A percentile compares a stretch with the other conserved stretches of the same genome.
Conservation (phyloP, 2,888 invertebrate species). For the Galerucella pusilla region DNA sequence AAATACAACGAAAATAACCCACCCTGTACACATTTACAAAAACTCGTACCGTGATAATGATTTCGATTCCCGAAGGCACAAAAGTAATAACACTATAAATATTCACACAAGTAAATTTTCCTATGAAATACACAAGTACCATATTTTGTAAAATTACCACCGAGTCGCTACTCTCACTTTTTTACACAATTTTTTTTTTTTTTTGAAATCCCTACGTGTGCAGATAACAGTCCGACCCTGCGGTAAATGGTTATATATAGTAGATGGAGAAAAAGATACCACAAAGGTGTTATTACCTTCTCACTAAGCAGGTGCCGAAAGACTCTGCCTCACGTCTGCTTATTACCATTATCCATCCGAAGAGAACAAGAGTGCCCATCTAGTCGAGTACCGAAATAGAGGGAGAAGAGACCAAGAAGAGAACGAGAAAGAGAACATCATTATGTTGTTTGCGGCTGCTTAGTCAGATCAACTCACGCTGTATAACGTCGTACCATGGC, state of each 20-base stretch:
- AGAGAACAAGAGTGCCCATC: slow-evolving; percentile 12
- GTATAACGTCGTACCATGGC: slow-evolving; percentile 36
- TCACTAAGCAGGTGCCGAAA: slow-evolving; percentile 66
- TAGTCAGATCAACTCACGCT: slow-evolving; percentile 50
- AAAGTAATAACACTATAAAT: too few species aligned
- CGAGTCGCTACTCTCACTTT: not conserved
- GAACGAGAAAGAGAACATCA: slow-evolving; percentile 52
- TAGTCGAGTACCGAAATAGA: slow-evolving; percentile 18
- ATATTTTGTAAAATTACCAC: not conserved
- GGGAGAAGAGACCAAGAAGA: slow-evolving; percentile 5
- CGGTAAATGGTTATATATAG: slow-evolving; percentile 28
- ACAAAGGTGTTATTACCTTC: slow-evolving; percentile 63
- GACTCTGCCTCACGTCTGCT: slow-evolving; percentile 61
- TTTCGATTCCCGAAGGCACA: too few species aligned
- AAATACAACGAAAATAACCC: too few species aligned
- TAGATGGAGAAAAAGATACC: slow-evolving; percentile 47
- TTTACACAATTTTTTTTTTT: slow-evolving; percentile 5
- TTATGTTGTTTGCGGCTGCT: slow-evolving; percentile 64
- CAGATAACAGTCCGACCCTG: slow-evolving; percentile 29
- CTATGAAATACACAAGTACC: not conserved
- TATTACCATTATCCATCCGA: slow-evolving; percentile 53
- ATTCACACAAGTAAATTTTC: too few species aligned
- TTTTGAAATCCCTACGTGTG: not conserved
- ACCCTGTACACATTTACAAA: too few species aligned
- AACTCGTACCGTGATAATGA: too few species aligned